Evolutionary conservation across 2,888 invertebrate genomes (phyloP).

Genomic region (Metalampra italica): DNA sequence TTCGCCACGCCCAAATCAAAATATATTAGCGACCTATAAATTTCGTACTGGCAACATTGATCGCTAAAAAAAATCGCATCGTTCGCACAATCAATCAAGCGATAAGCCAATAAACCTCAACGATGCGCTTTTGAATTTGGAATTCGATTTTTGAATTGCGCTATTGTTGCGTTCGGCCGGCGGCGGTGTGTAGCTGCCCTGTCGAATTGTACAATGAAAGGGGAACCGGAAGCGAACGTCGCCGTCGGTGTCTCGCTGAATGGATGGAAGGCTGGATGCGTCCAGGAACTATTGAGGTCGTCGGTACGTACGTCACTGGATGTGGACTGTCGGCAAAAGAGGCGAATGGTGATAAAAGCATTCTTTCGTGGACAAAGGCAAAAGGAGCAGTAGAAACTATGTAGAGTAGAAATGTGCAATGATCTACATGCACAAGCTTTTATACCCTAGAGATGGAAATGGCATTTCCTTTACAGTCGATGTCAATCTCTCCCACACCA

Average conservation of each 20-base stretch:
- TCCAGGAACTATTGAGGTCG: slow-evolving; percentile 67
- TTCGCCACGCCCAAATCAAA: slow-evolving; percentile 77
- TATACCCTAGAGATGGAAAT: too few relatives aligned
- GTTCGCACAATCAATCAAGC: slow-evolving; percentile 77
- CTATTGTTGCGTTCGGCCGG: slow-evolving; percentile 66
- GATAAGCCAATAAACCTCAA: slow-evolving; percentile 79
- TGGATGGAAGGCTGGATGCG: slow-evolving; percentile 43
- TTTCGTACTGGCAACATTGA: slow-evolving; percentile 38
- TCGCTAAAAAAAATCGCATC: slow-evolving; percentile 43
- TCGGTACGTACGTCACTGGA: slow-evolving; percentile 35
- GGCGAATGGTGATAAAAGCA: slow-evolving; percentile 1
- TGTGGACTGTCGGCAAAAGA: slow-evolving; percentile 38
- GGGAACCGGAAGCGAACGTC: slow-evolving; percentile 68
- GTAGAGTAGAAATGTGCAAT: too few relatives aligned
- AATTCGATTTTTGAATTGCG: slow-evolving; percentile 70
- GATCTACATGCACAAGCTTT: too few relatives aligned
- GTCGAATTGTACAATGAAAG: slow-evolving; percentile 68
- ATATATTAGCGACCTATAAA: slow-evolving; percentile 64
- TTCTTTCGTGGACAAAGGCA: background rate
- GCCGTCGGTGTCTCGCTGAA: slow-evolving; percentile 66
- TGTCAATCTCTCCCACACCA: too few relatives aligned
- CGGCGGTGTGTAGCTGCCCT: slow-evolving; percentile 62
- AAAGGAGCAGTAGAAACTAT: too few relatives aligned
- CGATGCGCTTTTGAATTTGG: slow-evolving; percentile 76
- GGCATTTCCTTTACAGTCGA: too few relatives aligned